phyloP scores from a whole-genome alignment of 2,113 vertebrate species.

The Megalops atlanticus region DNA sequence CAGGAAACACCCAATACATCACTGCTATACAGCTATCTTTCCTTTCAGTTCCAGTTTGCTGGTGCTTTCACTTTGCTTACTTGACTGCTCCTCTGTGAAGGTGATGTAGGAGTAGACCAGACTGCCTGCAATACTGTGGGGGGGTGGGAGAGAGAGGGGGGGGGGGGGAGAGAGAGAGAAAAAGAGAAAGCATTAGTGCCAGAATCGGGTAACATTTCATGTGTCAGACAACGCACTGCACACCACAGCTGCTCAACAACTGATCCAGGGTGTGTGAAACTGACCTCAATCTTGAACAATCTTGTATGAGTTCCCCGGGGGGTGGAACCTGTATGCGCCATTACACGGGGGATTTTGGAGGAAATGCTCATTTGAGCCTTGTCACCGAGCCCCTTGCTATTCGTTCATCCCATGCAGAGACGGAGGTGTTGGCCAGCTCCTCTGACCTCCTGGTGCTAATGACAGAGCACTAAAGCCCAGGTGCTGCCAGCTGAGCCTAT shows the following conservation, averaged over 20 bases:
- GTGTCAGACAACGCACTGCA: background rate
- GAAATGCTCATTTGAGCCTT: no score
- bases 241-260: background rate
- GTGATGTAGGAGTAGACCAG: constrained; percentile 95
- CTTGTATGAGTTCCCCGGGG: no score
- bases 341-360: no score
- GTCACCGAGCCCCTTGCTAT: background rate
- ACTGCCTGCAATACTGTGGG: constrained; percentile 88
- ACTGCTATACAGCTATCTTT: constrained; percentile 73
- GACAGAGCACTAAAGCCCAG: background rate
- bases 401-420: background rate
- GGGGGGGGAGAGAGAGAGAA: background rate
- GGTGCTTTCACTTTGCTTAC: constrained; percentile 70
- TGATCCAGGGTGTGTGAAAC: background rate
- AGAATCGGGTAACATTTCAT: background rate
- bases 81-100: constrained; percentile 85
- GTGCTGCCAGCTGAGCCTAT: background rate
- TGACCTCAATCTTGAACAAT: no score
- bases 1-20: background rate
- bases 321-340: no score
- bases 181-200: background rate
- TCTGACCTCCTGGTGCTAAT: background rate
- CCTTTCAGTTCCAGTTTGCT: constrained; percentile 75
- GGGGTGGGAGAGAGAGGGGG: constrained; percentile 40
- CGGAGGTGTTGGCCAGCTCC: background rate